Base-by-base conservation (phyloP, 2,797 vertebrate genomes). In the Pteronotus mesoamericanus region DNA sequence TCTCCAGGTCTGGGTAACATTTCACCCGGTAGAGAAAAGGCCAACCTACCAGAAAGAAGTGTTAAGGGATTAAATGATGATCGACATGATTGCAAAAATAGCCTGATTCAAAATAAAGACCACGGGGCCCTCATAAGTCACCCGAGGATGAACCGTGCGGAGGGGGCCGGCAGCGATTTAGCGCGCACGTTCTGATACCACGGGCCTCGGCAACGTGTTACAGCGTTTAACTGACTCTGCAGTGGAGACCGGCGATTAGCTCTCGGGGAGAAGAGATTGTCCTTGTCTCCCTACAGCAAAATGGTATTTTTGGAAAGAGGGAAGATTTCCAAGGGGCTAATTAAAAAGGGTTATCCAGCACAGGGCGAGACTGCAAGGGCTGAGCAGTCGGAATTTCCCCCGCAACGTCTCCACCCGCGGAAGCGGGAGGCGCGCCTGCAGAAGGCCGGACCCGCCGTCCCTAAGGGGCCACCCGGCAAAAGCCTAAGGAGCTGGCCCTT, bases 301-400 rank as follows among this genome's bases (percentile, higher is more conserved):
- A 90, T 34, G 26, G 34, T 87, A 93, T 78, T 97, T 96, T 83
- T 82, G 71, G 96, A 94, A n/a, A 61, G 72, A 94, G 29, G 37
- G 44, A 85, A 94, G 77, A 95, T 87, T 86, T 89, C 72, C 89
- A 85, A 95, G 96, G 86, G 94, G n/a, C 94, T 96, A 92, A 98
- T 97, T 96, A 95, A 80, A 77, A 94, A 94, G 86, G 94, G 57
- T 89, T 87, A 78, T 68, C 15, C 34, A 64, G 51, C 48, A 37
- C 32, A 46, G 46, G 68, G 69, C 42, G 7, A 16, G 68, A 61
- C 57, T 94, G 75, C 91, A 91, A 94, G 82, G 74, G 74, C 86
- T 82, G 91, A 96, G 78, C 69, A 68, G 48, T 69, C 93, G 87
- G 71, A 79, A 95, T 72, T 79, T 42, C 11, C 71, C 21, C 5